A percentile compares a stretch with the other conserved stretches of the same genome.
phyloP scores from a whole-genome alignment of 2,888 invertebrate species.

The Adineta ricciae region DNA sequence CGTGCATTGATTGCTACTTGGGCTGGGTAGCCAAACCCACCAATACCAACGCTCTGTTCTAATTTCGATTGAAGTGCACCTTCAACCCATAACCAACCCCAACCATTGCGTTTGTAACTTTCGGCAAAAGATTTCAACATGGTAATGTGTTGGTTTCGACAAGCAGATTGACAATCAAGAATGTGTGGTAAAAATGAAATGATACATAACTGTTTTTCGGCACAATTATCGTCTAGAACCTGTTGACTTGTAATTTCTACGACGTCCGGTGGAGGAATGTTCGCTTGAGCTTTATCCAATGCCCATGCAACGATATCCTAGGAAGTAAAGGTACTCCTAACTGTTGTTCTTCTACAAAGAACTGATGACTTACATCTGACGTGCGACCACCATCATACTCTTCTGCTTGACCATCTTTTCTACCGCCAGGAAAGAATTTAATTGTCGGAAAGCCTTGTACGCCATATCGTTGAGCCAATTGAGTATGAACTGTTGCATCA shows the following conservation, averaged over 20 bases:
- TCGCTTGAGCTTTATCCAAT: constrained; percentile 72
- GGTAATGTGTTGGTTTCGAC: constrained; percentile 73
- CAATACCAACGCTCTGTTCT: constrained; percentile 60
- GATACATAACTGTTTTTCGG: constrained; percentile 76
- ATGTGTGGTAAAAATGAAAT: constrained; percentile 85
- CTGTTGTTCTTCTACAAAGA: constrained; percentile 62
- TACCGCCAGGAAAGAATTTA: constrained; percentile 29
- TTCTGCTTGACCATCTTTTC: constrained; percentile 24
- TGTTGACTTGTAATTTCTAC: constrained; percentile 43
- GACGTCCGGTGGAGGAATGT: constrained; percentile 78
- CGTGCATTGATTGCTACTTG: constrained; percentile 90
- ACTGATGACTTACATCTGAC: constrained; percentile 71
- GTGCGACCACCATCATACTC: constrained; percentile 49
- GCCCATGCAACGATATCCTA: constrained; percentile 80
- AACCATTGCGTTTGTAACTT: constrained; percentile 81
- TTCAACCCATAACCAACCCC: constrained; percentile 62
- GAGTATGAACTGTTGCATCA: constrained; percentile 81
- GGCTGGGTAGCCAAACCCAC: constrained; percentile 96
- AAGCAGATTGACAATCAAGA: constrained; percentile 82
- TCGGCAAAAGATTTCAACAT: constrained; percentile 67
- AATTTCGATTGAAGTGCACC: constrained; percentile 25
- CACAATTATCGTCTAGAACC: constrained; percentile 66
- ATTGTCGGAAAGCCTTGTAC: constrained; percentile 34
- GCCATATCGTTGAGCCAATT: constrained; percentile 69
- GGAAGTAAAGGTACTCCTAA: constrained; percentile 64